Conservation (phyloP, 2,113 vertebrate species). For the Procavia capensis region DNA sequence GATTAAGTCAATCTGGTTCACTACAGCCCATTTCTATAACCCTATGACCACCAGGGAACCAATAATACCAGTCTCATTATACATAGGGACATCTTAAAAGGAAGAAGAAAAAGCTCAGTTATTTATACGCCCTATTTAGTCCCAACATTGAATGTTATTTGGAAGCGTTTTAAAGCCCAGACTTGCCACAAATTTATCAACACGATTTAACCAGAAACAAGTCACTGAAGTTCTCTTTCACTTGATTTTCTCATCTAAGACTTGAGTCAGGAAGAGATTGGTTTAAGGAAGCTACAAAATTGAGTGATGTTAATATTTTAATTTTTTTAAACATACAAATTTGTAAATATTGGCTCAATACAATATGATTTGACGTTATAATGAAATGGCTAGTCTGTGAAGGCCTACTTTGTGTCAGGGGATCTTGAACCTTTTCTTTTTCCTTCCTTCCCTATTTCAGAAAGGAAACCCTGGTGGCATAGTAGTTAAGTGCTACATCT, state of each 20-base stretch:
- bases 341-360: neutral
- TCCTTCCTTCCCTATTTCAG: neutral
- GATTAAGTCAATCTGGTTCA: constrained; percentile 63
- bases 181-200: neutral
- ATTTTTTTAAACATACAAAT: neutral
- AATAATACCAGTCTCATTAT: constrained; percentile 50
- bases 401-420: neutral
- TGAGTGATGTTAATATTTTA: neutral
- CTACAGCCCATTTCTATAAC: neutral
- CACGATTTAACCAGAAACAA: neutral
- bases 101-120: neutral
- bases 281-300: neutral
- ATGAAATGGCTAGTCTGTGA: neutral
- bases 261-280: neutral
- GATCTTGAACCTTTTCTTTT: neutral
- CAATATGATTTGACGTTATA: neutral
- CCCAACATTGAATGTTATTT: constrained; percentile 28
- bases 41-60: neutral
- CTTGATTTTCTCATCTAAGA: neutral
- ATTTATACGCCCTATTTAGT: neutral
- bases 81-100: neutral
- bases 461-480: too few relatives aligned
- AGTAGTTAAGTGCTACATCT: too few relatives aligned
- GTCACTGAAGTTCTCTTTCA: neutral
- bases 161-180: neutral